Evolutionary conservation across 2,797 vertebrate species (phyloP).

Genomic region (Myoxocephalus aenaeus): DNA sequence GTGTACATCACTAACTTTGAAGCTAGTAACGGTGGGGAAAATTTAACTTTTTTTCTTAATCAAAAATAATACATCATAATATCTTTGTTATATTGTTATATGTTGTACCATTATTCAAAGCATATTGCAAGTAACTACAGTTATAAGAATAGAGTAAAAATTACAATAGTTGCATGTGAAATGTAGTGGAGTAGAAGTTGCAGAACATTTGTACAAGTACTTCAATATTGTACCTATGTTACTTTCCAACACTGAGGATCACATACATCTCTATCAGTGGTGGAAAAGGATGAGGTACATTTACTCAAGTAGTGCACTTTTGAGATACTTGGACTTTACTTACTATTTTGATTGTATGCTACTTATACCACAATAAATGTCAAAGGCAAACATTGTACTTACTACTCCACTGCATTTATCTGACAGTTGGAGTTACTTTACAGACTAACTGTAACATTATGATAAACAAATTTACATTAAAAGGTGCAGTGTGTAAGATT

Average conservation of each 20-base stretch:
- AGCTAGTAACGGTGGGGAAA: too few relatives aligned
- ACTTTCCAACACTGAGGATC: not conserved
- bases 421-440: not conserved
- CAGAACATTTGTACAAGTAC: not conserved
- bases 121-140: not conserved
- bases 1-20: too few relatives aligned
- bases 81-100: not conserved
- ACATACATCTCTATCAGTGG: not conserved
- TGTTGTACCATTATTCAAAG: not conserved
- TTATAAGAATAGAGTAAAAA: not conserved
- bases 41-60: not conserved
- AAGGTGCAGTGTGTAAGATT: not conserved
- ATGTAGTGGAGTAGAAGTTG: not conserved
- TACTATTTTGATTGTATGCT: not conserved
- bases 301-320: not conserved
- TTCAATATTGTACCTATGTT: not conserved
- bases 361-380: not conserved
- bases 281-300: not conserved
- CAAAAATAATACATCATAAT: not conserved
- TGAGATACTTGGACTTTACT: not conserved
- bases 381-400: not conserved
- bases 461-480: not conserved
- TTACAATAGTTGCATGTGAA: not conserved
- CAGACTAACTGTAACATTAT: not conserved
- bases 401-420: not conserved